These are phyloP conservation scores for Resseliella maxima DNA, from an alignment of 2,888 invertebrate species.

Conservation along the genomic window DNA sequence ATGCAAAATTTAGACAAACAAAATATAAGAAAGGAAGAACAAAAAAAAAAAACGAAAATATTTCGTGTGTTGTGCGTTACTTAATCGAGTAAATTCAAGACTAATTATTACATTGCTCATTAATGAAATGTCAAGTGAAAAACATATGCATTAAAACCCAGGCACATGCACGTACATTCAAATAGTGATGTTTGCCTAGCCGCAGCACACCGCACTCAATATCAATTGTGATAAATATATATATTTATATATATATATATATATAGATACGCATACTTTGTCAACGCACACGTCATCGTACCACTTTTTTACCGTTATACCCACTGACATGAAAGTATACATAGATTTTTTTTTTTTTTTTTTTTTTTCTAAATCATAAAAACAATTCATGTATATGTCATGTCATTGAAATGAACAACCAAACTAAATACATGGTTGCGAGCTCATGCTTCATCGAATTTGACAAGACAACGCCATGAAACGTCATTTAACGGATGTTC, in stretches of 20 bases:
- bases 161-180: slow-evolving; percentile 43
- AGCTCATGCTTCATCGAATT: too few relatives aligned
- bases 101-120: slow-evolving; percentile 41
- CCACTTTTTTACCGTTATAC: background rate
- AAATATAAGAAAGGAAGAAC: background rate
- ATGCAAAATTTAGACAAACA: background rate
- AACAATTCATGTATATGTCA: too few relatives aligned
- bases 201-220: slow-evolving; percentile 2
- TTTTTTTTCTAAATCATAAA: too few relatives aligned
- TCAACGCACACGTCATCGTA: background rate
- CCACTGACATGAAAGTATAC: too few relatives aligned
- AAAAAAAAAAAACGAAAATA: too few relatives aligned
- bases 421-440: too few relatives aligned
- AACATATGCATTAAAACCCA: slow-evolving; percentile 30
- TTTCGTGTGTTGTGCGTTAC: slow-evolving; percentile 55
- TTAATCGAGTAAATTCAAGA: slow-evolving; percentile 33
- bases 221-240: background rate
- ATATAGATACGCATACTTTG: background rate
- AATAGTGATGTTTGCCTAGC: background rate
- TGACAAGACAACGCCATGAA: background rate
- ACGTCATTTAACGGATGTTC: background rate
- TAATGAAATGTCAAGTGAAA: slow-evolving; percentile 53
- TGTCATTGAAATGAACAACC: too few relatives aligned
- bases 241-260: too few relatives aligned
- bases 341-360: too few relatives aligned